phyloP scores from a whole-genome alignment of 2,888 invertebrate species.

The Melinaea menophilus region DNA sequence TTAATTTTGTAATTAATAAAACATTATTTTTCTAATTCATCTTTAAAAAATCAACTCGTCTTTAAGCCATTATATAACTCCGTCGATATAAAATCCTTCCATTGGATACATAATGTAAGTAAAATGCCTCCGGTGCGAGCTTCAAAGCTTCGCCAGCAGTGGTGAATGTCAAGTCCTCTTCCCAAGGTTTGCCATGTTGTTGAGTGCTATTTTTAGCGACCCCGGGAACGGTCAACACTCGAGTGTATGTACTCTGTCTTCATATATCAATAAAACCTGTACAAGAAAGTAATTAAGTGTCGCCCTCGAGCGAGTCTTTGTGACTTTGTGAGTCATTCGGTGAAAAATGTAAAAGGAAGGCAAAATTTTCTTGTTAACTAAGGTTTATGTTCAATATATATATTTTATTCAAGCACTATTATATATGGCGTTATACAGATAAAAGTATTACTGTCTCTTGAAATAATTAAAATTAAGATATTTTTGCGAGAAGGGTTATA shows the following conservation, averaged over 20 bases:
- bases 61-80: background rate
- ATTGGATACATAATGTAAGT: conserved; percentile 1
- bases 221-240: conserved; percentile 27
- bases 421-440: no score
- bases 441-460: no score
- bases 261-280: conserved; percentile 20
- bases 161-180: conserved; percentile 29
- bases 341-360: background rate
- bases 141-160: conserved; percentile 12
- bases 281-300: conserved; percentile 13
- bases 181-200: conserved; percentile 23
- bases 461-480: no score
- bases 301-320: conserved; percentile 10
- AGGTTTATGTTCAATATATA: no score
- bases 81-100: conserved; percentile 2
- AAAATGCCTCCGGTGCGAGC: conserved; percentile 7
- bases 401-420: no score
- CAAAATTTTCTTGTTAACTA: no score
- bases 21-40: no score
- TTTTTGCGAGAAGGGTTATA: no score
- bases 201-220: conserved; percentile 32
- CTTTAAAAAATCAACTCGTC: no score
- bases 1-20: no score
- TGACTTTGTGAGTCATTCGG: conserved; percentile 8
- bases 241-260: conserved; percentile 12